Base-by-base conservation (phyloP, 1,140 invertebrate species). In the Bactericera cockerelli region DNA sequence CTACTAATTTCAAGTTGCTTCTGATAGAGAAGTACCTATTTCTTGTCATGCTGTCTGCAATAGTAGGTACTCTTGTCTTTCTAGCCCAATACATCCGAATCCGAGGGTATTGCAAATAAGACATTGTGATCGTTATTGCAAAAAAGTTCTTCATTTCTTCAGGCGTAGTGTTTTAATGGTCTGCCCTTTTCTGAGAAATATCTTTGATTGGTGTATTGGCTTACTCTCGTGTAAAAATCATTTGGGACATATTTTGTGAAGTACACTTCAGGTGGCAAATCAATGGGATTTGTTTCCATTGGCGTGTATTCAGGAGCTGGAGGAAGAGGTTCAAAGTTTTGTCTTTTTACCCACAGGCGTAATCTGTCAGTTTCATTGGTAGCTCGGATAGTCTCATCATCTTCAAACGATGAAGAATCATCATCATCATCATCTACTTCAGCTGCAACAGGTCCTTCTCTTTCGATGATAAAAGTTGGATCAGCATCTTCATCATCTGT, bases 21-120 rank as follows among this genome's bases (percentile, higher is more conserved):
- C 58, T 59, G 21, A 59, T 14, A 28, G 55, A 8, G 14, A 56
- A 57, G 25, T 55, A 59, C 39, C 58, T 59, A n/a, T 59, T 25
- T 25, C 58, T 59, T 26, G 38, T 22, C 49, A 56, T 56, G n/a
- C 13, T 21, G 11, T 24, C 21, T 26, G 25, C 25, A n/a, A 56
- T 56, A n/a, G 11, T 39, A 24, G 14, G 58, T 8, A 59, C 22
- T 24, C 58, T 59, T 2, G 58, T 59, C 55, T 24, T 53, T 24
- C 25, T 16, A 8, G 58, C 58, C 58, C 58, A 59, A 28, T 56
- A 59, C 58, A 59, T 59, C 8, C 42, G 58, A 21, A 55, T 59
- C 28, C 58, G 56, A 8, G 38, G 58, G 25, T 13, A 59, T 56
- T 59, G 56, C 14, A 59, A 25, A 42, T 57, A 56, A 22, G 58